Conservation (phyloP, 2,888 invertebrate species). For the Mythimna ferrago region DNA sequence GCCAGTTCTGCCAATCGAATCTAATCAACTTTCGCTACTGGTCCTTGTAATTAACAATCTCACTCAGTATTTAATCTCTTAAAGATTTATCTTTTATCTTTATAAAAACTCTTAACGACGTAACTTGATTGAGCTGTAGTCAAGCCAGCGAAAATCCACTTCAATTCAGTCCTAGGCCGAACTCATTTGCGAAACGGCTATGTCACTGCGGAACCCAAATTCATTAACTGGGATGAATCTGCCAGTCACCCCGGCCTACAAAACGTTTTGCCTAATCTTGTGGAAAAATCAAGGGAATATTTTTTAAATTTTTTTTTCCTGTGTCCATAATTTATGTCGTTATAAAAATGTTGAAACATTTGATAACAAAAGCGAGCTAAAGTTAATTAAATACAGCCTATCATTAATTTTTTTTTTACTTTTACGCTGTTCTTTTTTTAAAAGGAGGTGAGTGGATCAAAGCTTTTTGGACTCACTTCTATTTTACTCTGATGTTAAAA, state of each 20-base stretch:
- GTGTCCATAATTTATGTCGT: conserved; percentile 9
- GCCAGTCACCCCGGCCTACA: conserved; percentile 54
- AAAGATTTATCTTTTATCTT: conserved; percentile 45
- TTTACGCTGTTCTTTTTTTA: not conserved
- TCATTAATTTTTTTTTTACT: not conserved
- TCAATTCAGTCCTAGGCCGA: conserved; percentile 42
- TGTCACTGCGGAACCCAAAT: conserved; percentile 62
- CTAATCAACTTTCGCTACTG: conserved; percentile 7
- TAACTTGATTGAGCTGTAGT: conserved; percentile 51
- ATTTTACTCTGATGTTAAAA: not conserved
- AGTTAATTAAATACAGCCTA: not conserved
- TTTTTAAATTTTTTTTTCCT: conserved; percentile 18
- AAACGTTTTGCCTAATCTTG: conserved; percentile 55
- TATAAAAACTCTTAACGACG: conserved; percentile 43
- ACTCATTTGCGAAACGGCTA: conserved; percentile 61
- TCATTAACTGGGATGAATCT: conserved; percentile 56
- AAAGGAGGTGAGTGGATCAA: not conserved
- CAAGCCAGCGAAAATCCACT: conserved; percentile 49
- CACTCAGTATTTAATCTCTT: conserved; percentile 15
- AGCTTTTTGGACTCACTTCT: not conserved
- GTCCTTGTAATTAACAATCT: conserved; percentile 28
- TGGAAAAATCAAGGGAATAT: conserved; percentile 40
- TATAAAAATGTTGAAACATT: not conserved
- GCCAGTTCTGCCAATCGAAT: not conserved
- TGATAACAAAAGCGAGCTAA: not conserved